phyloP scores from a whole-genome alignment of 2,888 invertebrate species.

The Polietes domitor region DNA sequence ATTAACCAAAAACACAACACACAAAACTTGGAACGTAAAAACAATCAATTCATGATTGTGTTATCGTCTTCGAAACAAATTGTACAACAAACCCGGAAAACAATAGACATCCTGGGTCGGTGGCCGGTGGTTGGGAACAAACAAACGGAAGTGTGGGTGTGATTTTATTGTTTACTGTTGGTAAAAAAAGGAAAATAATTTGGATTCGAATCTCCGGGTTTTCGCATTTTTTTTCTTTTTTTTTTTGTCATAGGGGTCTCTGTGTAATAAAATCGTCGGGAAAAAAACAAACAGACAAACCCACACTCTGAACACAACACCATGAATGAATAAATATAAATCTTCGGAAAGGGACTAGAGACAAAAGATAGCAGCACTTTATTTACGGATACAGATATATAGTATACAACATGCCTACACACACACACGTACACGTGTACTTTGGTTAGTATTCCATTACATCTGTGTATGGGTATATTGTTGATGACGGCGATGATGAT shows the following conservation, averaged over 20 bases:
- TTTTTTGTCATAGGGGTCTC: neutral
- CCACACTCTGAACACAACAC: neutral
- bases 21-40: neutral
- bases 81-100: neutral
- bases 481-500: neutral
- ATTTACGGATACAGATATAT: neutral
- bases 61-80: constrained; percentile 13
- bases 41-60: neutral
- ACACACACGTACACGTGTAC: neutral
- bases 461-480: neutral
- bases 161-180: constrained; percentile 1
- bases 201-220: neutral
- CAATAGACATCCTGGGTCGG: neutral
- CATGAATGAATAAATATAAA: constrained; percentile 9
- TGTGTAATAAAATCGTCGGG: neutral
- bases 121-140: neutral
- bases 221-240: neutral
- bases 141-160: neutral
- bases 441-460: neutral
- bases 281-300: neutral
- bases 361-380: neutral
- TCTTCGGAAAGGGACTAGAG: neutral
- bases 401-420: too few relatives aligned
- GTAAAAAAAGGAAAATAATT: constrained; percentile 3
- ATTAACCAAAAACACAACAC: neutral